phyloP scores from a whole-genome alignment of 2,797 vertebrate genomes.

The Clamator glandarius region DNA sequence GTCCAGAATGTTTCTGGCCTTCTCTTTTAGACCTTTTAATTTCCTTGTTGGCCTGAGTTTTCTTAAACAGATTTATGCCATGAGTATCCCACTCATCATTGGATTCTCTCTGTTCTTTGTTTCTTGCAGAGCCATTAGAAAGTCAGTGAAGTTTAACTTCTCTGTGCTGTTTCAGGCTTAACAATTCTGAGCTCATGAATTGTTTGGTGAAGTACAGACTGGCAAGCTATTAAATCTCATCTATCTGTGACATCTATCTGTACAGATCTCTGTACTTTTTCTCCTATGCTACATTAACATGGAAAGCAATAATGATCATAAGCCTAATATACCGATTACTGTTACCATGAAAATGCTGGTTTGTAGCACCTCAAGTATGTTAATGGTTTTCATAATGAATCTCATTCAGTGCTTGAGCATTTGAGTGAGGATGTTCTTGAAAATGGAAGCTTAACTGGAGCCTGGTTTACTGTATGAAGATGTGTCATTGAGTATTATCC shows the following conservation, averaged over 20 bases:
- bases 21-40: background rate
- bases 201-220: background rate
- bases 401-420: background rate
- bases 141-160: background rate
- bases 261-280: background rate
- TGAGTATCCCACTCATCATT: fast-evolving
- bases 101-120: background rate
- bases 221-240: background rate
- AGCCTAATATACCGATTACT: background rate
- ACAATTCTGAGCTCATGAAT: background rate
- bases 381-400: background rate
- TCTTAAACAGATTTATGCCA: background rate
- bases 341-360: background rate
- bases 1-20: background rate
- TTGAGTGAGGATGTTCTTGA: background rate
- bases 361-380: background rate
- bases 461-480: background rate
- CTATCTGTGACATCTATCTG: background rate
- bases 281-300: background rate
- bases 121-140: background rate
- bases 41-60: background rate
- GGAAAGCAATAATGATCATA: background rate
- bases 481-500: background rate
- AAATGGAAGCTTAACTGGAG: background rate
- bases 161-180: background rate